A percentile compares a stretch with the other conserved stretches of the same genome.
Conservation (phyloP, 2,113 vertebrate genomes). For the Mellivora capensis region DNA sequence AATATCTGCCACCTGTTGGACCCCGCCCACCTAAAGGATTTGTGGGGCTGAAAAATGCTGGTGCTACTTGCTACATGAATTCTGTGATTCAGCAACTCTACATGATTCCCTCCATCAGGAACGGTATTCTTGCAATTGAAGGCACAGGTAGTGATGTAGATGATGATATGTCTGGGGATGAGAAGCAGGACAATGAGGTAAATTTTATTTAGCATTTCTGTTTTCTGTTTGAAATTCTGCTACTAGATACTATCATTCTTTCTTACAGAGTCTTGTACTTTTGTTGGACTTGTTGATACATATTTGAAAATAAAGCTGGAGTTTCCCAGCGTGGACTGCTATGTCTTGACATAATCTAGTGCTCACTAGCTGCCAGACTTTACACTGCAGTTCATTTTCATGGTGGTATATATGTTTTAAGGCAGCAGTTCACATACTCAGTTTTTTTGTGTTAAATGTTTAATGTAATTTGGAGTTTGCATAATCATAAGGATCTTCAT, state of each 20-base stretch:
- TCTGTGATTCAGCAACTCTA: slow-evolving; percentile 99
- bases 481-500: background rate
- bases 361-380: background rate
- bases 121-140: slow-evolving; percentile 98
- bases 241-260: background rate
- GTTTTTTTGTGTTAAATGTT: background rate
- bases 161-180: slow-evolving; percentile 98
- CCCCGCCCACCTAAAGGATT: slow-evolving; percentile 98
- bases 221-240: slow-evolving; percentile 42
- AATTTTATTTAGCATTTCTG: slow-evolving; percentile 40
- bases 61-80: slow-evolving; percentile 99
- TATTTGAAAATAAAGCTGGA: background rate
- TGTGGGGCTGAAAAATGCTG: slow-evolving; percentile 98
- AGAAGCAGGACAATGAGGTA: slow-evolving; percentile 99
- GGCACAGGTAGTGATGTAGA: slow-evolving; percentile 98
- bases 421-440: background rate
- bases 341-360: background rate
- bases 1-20: slow-evolving; percentile 97
- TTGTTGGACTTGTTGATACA: background rate
- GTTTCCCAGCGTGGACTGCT: background rate
- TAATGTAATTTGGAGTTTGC: slow-evolving; percentile 9
- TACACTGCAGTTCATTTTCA: background rate
- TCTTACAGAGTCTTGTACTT: background rate
- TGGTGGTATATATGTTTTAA: background rate
- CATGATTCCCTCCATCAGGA: slow-evolving; percentile 98